Conservation (phyloP, 1,140 invertebrate species). For the Dolichoris vasculosae region DNA sequence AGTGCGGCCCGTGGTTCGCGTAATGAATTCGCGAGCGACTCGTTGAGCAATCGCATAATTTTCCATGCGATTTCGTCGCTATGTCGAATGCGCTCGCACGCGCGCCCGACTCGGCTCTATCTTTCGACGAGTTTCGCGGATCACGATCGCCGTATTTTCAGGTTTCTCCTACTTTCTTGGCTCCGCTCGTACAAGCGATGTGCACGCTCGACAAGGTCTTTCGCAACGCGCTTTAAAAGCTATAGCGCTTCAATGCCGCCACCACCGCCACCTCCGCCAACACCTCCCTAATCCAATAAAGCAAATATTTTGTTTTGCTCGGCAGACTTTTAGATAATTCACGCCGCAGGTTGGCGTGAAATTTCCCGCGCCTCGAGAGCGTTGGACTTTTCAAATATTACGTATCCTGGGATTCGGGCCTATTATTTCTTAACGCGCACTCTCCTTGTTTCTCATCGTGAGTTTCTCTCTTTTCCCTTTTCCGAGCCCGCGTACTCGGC, state of each 20-base stretch:
- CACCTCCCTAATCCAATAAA: not conserved
- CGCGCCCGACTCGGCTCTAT: not conserved
- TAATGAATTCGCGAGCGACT: not conserved
- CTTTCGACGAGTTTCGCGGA: not conserved
- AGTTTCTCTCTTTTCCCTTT: not conserved
- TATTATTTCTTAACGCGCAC: not conserved
- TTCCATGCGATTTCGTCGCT: not conserved
- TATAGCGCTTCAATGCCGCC: not conserved
- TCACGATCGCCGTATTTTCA: not conserved
- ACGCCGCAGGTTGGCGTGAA: not conserved
- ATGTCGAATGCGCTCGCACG: not conserved
- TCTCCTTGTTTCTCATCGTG: too few relatives aligned
- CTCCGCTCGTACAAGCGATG: not conserved
- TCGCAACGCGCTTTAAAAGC: not conserved
- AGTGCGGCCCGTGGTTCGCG: not conserved
- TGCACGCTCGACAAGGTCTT: not conserved
- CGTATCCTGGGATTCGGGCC: not conserved
- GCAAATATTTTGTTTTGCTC: not conserved
- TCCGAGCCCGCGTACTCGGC: not conserved
- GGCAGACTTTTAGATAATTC: not conserved
- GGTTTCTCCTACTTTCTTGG: not conserved
- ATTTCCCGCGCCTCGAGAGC: not conserved
- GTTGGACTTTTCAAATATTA: not conserved
- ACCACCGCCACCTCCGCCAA: not conserved
- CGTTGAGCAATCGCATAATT: conserved; percentile 37